phyloP scores from a whole-genome alignment of 2,888 invertebrate genomes.

The Torymus tubicola region DNA sequence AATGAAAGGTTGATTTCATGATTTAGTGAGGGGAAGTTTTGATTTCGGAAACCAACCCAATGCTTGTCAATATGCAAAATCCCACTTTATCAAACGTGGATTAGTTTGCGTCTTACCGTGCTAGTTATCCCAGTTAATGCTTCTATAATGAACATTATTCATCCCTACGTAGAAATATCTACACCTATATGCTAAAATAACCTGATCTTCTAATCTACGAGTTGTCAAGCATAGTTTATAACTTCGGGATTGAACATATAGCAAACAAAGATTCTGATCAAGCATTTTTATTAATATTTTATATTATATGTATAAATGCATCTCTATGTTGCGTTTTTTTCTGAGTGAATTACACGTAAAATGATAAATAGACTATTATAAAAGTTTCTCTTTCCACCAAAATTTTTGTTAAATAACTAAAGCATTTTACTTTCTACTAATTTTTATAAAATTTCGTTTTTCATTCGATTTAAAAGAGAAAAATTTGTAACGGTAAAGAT shows the following conservation, averaged over 20 bases:
- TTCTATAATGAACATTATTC: conserved; percentile 69
- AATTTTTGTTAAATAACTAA: too few relatives aligned
- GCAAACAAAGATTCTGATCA: neutral
- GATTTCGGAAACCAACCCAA: conserved; percentile 43
- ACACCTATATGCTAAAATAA: conserved; percentile 40
- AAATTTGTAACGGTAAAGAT: too few relatives aligned
- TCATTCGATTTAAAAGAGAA: too few relatives aligned
- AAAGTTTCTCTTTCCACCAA: too few relatives aligned
- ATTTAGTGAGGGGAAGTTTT: conserved; percentile 55
- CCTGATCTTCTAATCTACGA: conserved; percentile 37
- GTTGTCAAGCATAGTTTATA: conserved; percentile 20
- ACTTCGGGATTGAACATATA: conserved; percentile 6
- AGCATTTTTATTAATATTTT: too few relatives aligned
- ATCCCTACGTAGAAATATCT: conserved; percentile 63
- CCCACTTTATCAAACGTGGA: conserved; percentile 70
- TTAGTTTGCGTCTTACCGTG: conserved; percentile 68
- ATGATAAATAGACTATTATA: too few relatives aligned
- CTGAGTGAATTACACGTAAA: too few relatives aligned
- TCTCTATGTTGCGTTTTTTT: too few relatives aligned
- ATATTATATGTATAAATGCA: too few relatives aligned
- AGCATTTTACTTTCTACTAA: too few relatives aligned
- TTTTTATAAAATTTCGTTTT: too few relatives aligned
- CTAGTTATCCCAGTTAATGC: conserved; percentile 67
- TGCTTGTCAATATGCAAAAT: conserved; percentile 62
- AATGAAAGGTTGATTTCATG: conserved; percentile 34